Percentiles rank a stretch among this genome's conserved stretches.
These are phyloP conservation scores for Labroides dimidiatus DNA, from an alignment of 2,797 vertebrate species.

Conservation along the genomic window DNA sequence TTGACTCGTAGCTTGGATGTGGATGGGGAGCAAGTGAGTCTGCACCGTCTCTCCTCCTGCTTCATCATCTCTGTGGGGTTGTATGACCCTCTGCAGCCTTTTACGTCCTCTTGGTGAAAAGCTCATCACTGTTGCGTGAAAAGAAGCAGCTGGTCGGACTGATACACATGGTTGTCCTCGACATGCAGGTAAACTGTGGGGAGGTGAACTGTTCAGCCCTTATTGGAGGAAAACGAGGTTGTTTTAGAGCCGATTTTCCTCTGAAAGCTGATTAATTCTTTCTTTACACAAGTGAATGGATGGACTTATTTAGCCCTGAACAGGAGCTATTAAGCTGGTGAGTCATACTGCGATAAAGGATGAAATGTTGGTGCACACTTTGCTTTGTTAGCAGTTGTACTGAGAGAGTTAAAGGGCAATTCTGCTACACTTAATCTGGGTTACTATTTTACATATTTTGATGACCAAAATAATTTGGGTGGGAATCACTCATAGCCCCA, in stretches of 20 bases:
- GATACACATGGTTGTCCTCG: conserved; percentile 16
- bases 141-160: conserved; percentile 40
- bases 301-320: conserved; percentile 16
- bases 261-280: conserved; percentile 5
- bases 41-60: background rate
- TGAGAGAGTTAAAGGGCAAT: conserved; percentile 8
- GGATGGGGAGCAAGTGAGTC: too few species aligned
- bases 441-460: too few species aligned
- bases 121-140: conserved; percentile 44
- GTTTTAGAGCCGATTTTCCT: conserved; percentile 1
- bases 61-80: conserved; percentile 1
- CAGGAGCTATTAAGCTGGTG: background rate
- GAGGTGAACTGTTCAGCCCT: background rate
- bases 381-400: background rate
- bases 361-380: conserved; percentile 29
- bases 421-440: background rate
- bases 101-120: conserved; percentile 34
- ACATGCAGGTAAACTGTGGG: too few species aligned
- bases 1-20: too few species aligned
- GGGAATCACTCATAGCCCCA: too few species aligned
- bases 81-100: conserved; percentile 25
- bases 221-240: background rate
- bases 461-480: too few species aligned
- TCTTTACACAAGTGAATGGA: background rate
- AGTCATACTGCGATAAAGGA: conserved; percentile 27